phyloP scores from a whole-genome alignment of 2,113 vertebrate genomes.

The Okapia johnstoni region DNA sequence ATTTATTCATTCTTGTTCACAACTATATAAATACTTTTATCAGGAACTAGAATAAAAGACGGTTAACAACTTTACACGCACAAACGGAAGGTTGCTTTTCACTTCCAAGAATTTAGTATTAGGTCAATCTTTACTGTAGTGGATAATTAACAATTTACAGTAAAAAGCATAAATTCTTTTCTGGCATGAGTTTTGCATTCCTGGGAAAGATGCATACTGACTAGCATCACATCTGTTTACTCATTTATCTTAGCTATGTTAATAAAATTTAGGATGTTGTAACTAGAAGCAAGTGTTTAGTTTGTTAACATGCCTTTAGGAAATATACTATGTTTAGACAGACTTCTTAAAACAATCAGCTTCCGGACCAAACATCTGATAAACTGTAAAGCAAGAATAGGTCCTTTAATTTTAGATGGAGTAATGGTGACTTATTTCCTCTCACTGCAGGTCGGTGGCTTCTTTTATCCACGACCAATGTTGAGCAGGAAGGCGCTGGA shows the following conservation, averaged over 20 bases:
- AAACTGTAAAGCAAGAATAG: slow-evolving; percentile 67
- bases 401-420: slow-evolving; percentile 71
- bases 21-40: neutral
- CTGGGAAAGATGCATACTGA: neutral
- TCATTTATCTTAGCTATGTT: slow-evolving; percentile 39
- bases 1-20: neutral
- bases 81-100: neutral
- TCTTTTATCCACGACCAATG: neutral
- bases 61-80: neutral
- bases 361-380: slow-evolving; percentile 64
- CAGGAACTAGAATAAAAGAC: neutral
- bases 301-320: slow-evolving; percentile 53
- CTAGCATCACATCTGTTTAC: neutral
- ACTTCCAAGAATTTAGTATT: neutral
- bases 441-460: neutral
- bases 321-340: slow-evolving; percentile 72
- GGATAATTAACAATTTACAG: neutral
- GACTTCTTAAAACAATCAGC: slow-evolving; percentile 68
- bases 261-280: slow-evolving; percentile 59
- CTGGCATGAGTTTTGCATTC: neutral
- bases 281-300: slow-evolving; percentile 46
- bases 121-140: neutral
- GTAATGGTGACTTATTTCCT: slow-evolving; percentile 65
- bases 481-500: neutral
- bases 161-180: neutral